Evolutionary conservation across 2,113 vertebrate genomes (phyloP).

Genomic region (Bambusicola thoracicus): DNA sequence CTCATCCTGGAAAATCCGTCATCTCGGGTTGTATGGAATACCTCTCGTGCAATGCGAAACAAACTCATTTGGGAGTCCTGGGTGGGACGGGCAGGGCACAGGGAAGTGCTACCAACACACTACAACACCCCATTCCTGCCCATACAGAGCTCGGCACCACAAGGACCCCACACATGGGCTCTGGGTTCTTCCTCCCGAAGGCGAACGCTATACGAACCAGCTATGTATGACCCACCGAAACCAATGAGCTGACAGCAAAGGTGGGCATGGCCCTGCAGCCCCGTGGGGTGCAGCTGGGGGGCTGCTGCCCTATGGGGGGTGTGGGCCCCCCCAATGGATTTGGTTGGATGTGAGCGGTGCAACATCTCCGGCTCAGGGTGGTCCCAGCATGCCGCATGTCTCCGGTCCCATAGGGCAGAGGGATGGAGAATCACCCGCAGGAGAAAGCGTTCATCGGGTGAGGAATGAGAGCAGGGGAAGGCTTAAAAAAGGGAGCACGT

Average conservation of each 20-base stretch:
- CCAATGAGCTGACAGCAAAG: accelerated
- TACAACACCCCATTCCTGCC: accelerated
- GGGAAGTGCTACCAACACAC: background rate
- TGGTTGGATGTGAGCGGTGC: accelerated
- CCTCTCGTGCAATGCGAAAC: background rate
- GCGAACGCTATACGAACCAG: background rate
- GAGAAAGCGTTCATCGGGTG: background rate
- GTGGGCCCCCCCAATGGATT: background rate
- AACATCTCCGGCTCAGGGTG: background rate
- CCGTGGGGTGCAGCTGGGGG: background rate
- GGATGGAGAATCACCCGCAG: background rate
- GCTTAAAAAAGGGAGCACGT: background rate
- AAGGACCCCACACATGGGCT: accelerated
- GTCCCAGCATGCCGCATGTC: accelerated
- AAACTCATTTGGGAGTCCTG: background rate
- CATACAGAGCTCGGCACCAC: accelerated
- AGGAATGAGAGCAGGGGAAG: background rate
- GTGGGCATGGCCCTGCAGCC: background rate
- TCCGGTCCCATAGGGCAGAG: background rate
- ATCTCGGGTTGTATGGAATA: background rate
- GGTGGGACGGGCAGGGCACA: background rate
- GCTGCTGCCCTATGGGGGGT: background rate
- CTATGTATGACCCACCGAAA: background rate
- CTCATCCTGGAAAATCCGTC: background rate
- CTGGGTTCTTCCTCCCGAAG: accelerated